phyloP scores from a whole-genome alignment of 2,888 invertebrate genomes.

The Melanostoma scalare region DNA sequence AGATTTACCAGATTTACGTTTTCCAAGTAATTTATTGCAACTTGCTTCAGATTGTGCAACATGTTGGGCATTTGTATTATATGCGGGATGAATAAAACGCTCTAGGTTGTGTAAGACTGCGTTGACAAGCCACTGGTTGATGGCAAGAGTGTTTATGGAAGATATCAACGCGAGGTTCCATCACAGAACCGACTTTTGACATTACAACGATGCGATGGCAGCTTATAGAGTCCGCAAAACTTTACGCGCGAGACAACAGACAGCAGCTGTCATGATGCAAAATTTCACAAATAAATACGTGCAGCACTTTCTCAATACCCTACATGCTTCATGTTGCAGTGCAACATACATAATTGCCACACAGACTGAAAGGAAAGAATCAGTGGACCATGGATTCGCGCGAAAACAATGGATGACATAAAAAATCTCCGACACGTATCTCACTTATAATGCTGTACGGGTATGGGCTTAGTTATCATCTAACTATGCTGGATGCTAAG shows the following conservation, averaged over 20 bases:
- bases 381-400: constrained; percentile 51
- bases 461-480: neutral
- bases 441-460: constrained; percentile 11
- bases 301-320: constrained; percentile 61
- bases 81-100: constrained; percentile 60
- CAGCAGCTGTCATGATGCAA: constrained; percentile 52
- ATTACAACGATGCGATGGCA: constrained; percentile 30
- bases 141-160: constrained; percentile 28
- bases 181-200: constrained; percentile 52
- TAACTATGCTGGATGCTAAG: constrained; percentile 38
- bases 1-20: constrained; percentile 53
- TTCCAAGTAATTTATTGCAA: constrained; percentile 63
- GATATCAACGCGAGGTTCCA: constrained; percentile 39
- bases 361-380: constrained; percentile 25
- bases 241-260: neutral
- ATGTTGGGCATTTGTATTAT: constrained; percentile 35
- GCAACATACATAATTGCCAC: constrained; percentile 46
- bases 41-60: constrained; percentile 59
- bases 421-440: constrained; percentile 63
- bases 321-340: constrained; percentile 35
- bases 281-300: constrained; percentile 41
- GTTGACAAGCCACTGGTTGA: constrained; percentile 49
- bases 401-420: constrained; percentile 64
- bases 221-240: constrained; percentile 9
- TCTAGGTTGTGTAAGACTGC: constrained; percentile 55